Evolutionary conservation across 2,113 vertebrate species (phyloP).

Genomic region (Lates calcarifer): DNA sequence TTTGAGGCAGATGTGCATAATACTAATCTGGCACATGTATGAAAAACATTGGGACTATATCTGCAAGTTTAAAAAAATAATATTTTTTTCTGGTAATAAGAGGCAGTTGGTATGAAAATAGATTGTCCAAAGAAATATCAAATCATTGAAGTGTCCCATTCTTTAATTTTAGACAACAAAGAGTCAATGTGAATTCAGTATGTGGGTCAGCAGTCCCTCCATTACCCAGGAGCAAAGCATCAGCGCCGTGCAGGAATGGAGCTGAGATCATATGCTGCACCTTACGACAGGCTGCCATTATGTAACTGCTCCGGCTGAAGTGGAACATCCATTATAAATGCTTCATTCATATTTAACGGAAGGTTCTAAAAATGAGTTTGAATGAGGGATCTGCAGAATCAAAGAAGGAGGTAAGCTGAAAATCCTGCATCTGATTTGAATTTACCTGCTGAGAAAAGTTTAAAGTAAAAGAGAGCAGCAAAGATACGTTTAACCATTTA

Average conservation of each 20-base stretch:
- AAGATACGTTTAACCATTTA: no score
- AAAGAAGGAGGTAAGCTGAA: conserved; percentile 67
- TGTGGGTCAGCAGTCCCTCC: conserved; percentile 37
- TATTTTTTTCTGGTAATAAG: no score
- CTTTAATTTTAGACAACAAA: background rate
- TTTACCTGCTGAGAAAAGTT: background rate
- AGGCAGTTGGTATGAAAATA: background rate
- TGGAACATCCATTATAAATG: conserved; percentile 23
- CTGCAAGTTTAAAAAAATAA: no score
- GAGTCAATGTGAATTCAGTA: background rate
- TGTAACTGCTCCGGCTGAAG: background rate
- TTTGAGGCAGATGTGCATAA: background rate
- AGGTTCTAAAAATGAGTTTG: conserved; percentile 59
- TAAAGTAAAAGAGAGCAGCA: no score
- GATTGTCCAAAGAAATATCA: no score
- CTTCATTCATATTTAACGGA: background rate
- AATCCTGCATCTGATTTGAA: background rate
- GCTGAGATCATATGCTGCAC: conserved; percentile 64
- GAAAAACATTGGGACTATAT: no score
- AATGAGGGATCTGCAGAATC: conserved; percentile 22
- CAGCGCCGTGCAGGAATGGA: conserved; percentile 30
- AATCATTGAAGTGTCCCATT: background rate
- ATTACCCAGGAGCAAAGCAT: background rate
- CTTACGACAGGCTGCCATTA: conserved; percentile 38
- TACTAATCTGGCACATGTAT: no score